Percentiles rank a stretch among this genome's conserved stretches.
Conservation (phyloP, 1,140 invertebrate species). For the Aphelinus certus region DNA sequence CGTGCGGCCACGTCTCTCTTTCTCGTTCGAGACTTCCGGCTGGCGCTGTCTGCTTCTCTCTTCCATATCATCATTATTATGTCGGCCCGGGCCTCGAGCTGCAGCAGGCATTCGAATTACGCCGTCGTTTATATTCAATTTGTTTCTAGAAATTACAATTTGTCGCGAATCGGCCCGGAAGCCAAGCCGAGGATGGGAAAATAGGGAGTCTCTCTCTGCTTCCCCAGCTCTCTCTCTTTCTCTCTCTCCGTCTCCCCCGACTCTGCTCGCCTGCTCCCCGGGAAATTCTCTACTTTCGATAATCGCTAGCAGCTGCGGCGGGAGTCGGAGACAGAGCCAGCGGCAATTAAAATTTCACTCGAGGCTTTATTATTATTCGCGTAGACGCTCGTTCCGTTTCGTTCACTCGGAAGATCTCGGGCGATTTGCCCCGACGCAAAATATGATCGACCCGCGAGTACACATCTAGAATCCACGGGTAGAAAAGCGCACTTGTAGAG, state of each 20-base stretch:
- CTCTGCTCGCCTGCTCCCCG: background rate
- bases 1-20: background rate
- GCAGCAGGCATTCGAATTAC: constrained; percentile 62
- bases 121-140: constrained; percentile 62
- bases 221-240: no score
- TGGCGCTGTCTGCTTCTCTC: constrained; percentile 42
- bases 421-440: constrained; percentile 20
- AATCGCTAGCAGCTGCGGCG: constrained; percentile 37
- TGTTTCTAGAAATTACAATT: constrained; percentile 63
- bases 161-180: constrained; percentile 58
- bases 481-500: no score
- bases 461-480: background rate
- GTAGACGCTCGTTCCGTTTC: background rate
- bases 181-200: constrained; percentile 44
- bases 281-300: constrained; percentile 33
- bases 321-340: background rate
- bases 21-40: constrained; percentile 46
- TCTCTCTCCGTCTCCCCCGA: constrained; percentile 1
- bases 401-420: background rate
- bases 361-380: constrained; percentile 33
- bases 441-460: background rate
- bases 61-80: constrained; percentile 58
- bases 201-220: constrained; percentile 23
- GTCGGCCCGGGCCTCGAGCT: constrained; percentile 47
- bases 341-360: constrained; percentile 35